Percentiles rank a stretch among this genome's conserved stretches.
Conservation (phyloP, 1,140 invertebrate species). For the Bemisia tabaci region DNA sequence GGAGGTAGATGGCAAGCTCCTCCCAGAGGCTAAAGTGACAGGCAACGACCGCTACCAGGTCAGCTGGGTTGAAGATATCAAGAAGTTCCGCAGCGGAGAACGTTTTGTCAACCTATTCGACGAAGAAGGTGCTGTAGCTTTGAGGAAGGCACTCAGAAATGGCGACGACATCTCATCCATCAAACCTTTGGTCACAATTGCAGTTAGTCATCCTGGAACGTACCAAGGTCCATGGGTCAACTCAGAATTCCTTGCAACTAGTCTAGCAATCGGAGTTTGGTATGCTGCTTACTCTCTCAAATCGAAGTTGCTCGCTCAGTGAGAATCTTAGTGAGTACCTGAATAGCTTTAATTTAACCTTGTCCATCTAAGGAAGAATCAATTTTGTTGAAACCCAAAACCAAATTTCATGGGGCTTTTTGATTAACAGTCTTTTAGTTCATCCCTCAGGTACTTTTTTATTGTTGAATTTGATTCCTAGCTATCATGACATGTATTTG, state of each 20-base stretch:
- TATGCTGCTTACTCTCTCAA: constrained; percentile 76
- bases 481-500: too few relatives aligned
- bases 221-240: constrained; percentile 86
- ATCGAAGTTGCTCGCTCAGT: constrained; percentile 47
- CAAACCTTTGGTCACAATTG: constrained; percentile 57
- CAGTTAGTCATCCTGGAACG: constrained; percentile 66
- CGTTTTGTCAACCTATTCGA: constrained; percentile 72
- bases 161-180: constrained; percentile 49
- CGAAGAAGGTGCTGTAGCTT: constrained; percentile 75
- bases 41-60: constrained; percentile 68
- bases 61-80: constrained; percentile 79
- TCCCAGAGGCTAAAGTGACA: constrained; percentile 58
- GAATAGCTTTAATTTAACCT: too few relatives aligned
- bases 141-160: constrained; percentile 58
- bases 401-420: too few relatives aligned
- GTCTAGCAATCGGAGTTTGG: constrained; percentile 60
- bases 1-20: constrained; percentile 64
- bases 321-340: too few relatives aligned
- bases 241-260: constrained; percentile 75
- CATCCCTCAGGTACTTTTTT: too few relatives aligned
- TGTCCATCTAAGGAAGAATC: too few relatives aligned
- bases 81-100: constrained; percentile 60
- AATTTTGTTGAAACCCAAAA: too few relatives aligned
- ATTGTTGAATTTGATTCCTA: too few relatives aligned
- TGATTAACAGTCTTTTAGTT: too few relatives aligned